phyloP scores from a whole-genome alignment of 2,888 invertebrate species.

The Cheilosia vernalis region DNA sequence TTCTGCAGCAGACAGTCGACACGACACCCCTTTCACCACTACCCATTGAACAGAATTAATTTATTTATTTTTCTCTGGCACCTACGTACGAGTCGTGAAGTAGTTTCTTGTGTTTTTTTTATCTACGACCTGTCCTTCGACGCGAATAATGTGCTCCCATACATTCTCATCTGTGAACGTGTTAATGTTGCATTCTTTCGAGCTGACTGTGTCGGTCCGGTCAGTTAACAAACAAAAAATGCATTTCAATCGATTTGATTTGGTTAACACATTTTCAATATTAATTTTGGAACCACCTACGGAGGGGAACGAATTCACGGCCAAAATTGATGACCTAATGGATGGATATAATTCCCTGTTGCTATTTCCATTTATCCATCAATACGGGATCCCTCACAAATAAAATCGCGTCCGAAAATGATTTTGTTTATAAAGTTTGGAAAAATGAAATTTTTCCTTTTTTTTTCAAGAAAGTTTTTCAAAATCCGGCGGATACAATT shows the following conservation, averaged over 20 bases:
- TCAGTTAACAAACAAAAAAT: conserved; percentile 12
- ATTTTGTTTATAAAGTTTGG: conserved; percentile 46
- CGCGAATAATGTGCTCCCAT: not conserved
- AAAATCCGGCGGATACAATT: not conserved
- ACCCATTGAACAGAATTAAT: conserved; percentile 8
- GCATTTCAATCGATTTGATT: not conserved
- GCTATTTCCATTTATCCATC: conserved; percentile 63
- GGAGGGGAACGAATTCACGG: conserved; percentile 40
- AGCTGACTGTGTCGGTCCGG: conserved; percentile 37
- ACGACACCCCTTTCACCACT: conserved; percentile 9
- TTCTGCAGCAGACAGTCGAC: conserved; percentile 47
- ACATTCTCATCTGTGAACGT: conserved; percentile 17
- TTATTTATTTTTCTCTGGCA: conserved; percentile 4
- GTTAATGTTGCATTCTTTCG: conserved; percentile 43
- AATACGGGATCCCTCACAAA: conserved; percentile 36
- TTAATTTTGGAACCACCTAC: conserved; percentile 12
- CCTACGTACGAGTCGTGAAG: conserved; percentile 9
- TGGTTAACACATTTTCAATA: conserved; percentile 35
- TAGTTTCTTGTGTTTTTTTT: conserved; percentile 6
- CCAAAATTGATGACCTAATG: conserved; percentile 58
- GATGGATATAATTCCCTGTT: conserved; percentile 58
- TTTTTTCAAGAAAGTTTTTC: conserved; percentile 26
- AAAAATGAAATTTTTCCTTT: conserved; percentile 20
- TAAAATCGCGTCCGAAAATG: conserved; percentile 32
- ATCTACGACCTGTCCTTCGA: conserved; percentile 57